Evolutionary conservation across 2,797 vertebrate species (phyloP).

Genomic region (Tokudaia tokunoshimensis): DNA sequence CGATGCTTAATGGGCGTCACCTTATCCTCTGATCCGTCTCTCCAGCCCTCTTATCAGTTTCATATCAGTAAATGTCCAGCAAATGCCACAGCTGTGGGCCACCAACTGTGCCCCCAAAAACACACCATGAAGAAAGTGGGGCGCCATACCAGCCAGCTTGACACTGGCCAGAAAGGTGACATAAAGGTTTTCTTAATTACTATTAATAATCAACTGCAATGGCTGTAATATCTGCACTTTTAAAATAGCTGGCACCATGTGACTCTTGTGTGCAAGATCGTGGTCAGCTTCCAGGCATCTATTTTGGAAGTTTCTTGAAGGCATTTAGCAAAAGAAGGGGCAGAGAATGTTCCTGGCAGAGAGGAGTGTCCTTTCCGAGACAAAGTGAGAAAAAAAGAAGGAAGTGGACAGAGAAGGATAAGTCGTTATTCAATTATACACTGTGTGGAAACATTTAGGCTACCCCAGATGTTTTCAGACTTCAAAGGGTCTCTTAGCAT

Average conservation of each 20-base stretch:
- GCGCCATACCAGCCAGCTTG: neutral
- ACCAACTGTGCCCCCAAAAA: neutral
- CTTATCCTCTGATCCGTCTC: neutral
- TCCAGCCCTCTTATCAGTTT: neutral
- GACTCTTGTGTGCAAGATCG: neutral
- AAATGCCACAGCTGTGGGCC: neutral
- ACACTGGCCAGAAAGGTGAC: neutral
- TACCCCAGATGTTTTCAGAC: constrained; percentile 75
- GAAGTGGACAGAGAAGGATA: constrained; percentile 55
- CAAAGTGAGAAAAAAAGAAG: neutral
- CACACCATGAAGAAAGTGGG: neutral
- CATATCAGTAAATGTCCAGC: neutral
- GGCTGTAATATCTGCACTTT: neutral
- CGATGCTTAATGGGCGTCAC: neutral
- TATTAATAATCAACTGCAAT: neutral
- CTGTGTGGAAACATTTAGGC: constrained; percentile 75
- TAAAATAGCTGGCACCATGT: neutral
- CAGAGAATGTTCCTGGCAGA: constrained; percentile 51
- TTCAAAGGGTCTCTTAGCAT: constrained; percentile 67
- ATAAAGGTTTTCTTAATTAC: neutral
- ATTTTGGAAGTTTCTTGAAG: constrained; percentile 11
- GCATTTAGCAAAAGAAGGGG: constrained; percentile 44
- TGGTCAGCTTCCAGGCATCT: neutral
- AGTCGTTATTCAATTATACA: constrained; percentile 63
- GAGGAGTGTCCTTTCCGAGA: constrained; percentile 60